Conservation (phyloP, 1,140 invertebrate genomes). For the Halictus rubicundus region DNA sequence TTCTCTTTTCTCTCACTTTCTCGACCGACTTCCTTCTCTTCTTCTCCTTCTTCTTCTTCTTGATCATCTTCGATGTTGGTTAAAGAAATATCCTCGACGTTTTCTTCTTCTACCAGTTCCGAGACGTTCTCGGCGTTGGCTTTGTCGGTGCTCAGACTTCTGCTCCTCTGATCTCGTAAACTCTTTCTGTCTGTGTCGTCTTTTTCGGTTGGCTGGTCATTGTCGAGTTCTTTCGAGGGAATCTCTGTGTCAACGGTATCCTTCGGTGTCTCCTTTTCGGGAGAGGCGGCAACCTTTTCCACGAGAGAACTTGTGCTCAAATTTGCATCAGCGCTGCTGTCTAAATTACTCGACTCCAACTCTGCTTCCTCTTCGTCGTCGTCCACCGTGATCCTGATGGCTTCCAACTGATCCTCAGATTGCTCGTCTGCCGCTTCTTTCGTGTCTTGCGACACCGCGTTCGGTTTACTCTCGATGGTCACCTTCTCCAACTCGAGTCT, state of each 20-base stretch:
- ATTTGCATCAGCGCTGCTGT: background rate
- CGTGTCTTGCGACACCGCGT: background rate
- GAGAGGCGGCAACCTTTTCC: too few relatives aligned
- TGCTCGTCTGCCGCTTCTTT: background rate
- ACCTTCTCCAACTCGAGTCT: constrained; percentile 67
- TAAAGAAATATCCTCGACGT: background rate
- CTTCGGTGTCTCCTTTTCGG: constrained; percentile 13
- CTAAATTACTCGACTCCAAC: background rate
- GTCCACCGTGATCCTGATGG: constrained; percentile 15
- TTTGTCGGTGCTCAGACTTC: too few relatives aligned
- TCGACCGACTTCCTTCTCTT: background rate
- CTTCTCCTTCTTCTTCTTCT: background rate
- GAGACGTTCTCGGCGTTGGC: too few relatives aligned
- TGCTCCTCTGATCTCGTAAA: background rate
- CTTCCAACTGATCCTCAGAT: constrained; percentile 18
- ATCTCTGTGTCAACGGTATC: constrained; percentile 7
- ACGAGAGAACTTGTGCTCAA: background rate
- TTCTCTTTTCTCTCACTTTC: background rate
- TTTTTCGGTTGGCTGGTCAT: background rate
- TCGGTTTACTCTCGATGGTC: background rate
- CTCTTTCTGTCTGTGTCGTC: background rate
- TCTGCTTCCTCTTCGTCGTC: constrained; percentile 39
- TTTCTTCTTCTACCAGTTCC: background rate
- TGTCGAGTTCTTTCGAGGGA: background rate
- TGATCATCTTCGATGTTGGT: constrained; percentile 5